Conservation (phyloP, 1,140 invertebrate species). For the Oryctes rhinoceros region DNA sequence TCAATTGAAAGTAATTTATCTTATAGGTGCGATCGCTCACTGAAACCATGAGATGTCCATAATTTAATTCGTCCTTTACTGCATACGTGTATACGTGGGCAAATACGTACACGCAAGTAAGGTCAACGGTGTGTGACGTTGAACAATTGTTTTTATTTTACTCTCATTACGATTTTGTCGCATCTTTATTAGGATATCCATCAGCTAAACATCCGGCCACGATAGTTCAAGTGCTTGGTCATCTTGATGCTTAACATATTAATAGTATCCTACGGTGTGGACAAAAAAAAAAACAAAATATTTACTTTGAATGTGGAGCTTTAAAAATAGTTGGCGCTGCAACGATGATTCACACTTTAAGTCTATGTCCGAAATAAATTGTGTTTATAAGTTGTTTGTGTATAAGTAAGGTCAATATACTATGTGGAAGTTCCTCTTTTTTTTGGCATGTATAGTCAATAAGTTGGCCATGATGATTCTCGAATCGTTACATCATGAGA, state of each 20-base stretch:
- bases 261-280: neutral
- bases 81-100: neutral
- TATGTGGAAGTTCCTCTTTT: no score
- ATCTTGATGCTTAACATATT: neutral
- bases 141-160: constrained; percentile 16
- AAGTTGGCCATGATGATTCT: no score
- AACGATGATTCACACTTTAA: neutral
- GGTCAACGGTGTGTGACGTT: neutral
- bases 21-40: neutral
- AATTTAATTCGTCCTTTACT: constrained; percentile 1
- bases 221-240: neutral
- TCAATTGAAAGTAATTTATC: neutral
- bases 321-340: neutral
- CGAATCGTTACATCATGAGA: no score
- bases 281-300: neutral
- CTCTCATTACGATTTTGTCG: neutral
- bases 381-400: neutral
- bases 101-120: neutral
- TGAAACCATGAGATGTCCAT: neutral
- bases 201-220: constrained; percentile 7
- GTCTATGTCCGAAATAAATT: neutral
- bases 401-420: constrained; percentile 4
- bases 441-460: no score
- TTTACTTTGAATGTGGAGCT: neutral
- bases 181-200: constrained; percentile 25